Evolutionary conservation across 1,140 invertebrate genomes (phyloP).

Genomic region (Panagrolaimus sp.): DNA sequence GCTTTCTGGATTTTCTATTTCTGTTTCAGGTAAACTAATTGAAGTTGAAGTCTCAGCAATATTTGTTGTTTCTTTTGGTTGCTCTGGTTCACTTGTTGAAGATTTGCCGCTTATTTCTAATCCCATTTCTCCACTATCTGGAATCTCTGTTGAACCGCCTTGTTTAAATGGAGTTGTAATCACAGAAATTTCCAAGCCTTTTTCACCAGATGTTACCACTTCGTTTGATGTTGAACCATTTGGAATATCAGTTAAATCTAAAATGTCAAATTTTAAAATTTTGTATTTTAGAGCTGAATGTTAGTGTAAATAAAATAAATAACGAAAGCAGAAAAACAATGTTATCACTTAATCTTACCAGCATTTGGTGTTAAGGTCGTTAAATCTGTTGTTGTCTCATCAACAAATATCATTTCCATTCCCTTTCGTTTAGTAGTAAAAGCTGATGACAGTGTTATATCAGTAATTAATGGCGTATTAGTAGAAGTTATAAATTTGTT

Average conservation of each 20-base stretch:
- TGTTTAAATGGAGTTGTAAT: not conserved
- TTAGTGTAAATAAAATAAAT: no score
- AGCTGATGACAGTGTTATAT: no score
- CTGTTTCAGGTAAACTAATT: not conserved
- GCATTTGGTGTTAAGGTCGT: no score
- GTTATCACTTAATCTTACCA: no score
- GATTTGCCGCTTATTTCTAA: not conserved
- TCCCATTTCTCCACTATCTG: not conserved
- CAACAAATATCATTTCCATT: no score
- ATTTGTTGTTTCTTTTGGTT: not conserved
- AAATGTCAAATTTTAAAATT: not conserved
- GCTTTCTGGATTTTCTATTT: not conserved
- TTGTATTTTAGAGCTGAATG: no score
- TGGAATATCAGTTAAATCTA: not conserved
- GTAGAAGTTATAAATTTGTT: no score
- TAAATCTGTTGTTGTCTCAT: no score
- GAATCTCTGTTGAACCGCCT: constrained; percentile 1
- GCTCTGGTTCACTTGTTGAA: not conserved
- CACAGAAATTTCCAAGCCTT: constrained; percentile 1
- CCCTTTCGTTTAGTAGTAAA: no score
- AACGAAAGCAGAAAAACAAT: no score
- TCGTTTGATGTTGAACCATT: not conserved
- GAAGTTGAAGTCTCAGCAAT: not conserved
- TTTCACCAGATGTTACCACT: not conserved
- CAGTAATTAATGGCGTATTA: no score